phyloP scores from a whole-genome alignment of 2,888 invertebrate genomes.

The Mimachlamys varia region DNA sequence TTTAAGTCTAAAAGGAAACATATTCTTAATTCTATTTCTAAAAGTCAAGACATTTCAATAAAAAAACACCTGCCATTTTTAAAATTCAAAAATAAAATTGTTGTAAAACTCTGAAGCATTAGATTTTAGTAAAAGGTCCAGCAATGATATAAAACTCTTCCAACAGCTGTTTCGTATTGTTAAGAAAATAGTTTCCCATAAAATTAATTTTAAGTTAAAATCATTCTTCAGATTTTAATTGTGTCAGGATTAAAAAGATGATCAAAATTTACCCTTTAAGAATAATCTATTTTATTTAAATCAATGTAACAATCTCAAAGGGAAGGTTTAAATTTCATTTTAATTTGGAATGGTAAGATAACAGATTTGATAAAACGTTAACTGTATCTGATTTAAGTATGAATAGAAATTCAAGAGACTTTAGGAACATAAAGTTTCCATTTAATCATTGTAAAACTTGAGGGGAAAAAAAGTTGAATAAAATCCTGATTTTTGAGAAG shows the following conservation, averaged over 20 bases:
- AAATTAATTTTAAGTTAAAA: not conserved
- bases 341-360: not conserved
- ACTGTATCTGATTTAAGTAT: not conserved
- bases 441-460: not conserved
- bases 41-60: not conserved
- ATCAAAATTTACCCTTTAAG: not conserved
- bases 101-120: not conserved
- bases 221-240: not conserved
- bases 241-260: not conserved
- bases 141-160: not conserved
- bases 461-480: not conserved
- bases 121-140: not conserved
- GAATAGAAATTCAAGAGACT: not conserved
- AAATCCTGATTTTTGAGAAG: not conserved
- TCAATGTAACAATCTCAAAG: constrained; percentile 3
- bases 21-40: not conserved
- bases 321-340: constrained; percentile 2
- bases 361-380: not conserved
- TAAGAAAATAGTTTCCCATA: not conserved
- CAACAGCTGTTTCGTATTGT: not conserved
- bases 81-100: not conserved
- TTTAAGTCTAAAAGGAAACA: not conserved
- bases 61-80: not conserved
- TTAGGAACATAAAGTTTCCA: not conserved
- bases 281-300: not conserved